Evolutionary conservation across 2,888 invertebrate species (phyloP).

Genomic region (Autographa gamma): DNA sequence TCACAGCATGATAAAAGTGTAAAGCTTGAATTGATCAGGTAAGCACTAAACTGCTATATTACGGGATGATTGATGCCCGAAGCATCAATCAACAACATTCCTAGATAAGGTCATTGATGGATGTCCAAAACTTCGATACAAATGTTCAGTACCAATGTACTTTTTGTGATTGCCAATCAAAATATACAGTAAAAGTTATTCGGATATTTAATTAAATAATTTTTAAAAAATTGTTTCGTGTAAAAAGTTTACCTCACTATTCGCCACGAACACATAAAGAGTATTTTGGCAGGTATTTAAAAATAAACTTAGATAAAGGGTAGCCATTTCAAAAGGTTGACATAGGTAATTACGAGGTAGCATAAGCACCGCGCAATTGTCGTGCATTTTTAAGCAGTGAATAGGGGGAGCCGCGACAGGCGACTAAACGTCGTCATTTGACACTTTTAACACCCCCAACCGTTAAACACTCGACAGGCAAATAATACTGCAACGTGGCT

Average conservation of each 20-base stretch:
- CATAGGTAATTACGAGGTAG: constrained; percentile 29
- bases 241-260: background rate
- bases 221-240: background rate
- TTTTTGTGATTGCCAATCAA: constrained; percentile 7
- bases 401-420: constrained; percentile 23
- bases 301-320: background rate
- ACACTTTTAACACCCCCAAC: constrained; percentile 4
- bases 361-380: constrained; percentile 22
- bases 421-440: constrained; percentile 30
- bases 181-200: background rate
- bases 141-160: constrained; percentile 4
- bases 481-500: background rate
- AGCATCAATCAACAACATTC: constrained; percentile 13
- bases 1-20: background rate
- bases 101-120: constrained; percentile 6
- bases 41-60: background rate
- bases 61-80: constrained; percentile 1
- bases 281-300: too few relatives aligned
- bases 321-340: constrained; percentile 20
- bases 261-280: background rate
- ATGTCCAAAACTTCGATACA: constrained; percentile 13
- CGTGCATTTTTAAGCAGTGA: constrained; percentile 26
- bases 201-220: background rate
- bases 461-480: background rate
- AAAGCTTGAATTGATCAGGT: background rate